Percentiles rank a stretch among this genome's conserved stretches.
Conservation (phyloP, 2,888 invertebrate genomes). For the Cheilosia scutellata region DNA sequence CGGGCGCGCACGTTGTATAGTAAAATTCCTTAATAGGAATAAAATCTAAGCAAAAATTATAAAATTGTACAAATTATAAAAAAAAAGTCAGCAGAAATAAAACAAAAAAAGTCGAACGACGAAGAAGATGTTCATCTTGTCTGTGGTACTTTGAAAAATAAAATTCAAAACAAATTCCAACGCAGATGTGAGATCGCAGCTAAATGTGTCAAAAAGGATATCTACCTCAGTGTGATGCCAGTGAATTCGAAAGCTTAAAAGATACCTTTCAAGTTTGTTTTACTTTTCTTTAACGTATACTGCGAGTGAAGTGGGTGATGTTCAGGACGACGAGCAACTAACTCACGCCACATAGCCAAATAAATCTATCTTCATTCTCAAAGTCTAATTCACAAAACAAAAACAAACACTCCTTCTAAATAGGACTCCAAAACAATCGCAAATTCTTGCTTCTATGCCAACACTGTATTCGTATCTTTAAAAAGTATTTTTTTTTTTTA, state of each 20-base stretch:
- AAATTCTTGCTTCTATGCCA: conserved; percentile 39
- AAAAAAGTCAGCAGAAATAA: conserved; percentile 10
- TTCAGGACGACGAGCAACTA: conserved; percentile 63
- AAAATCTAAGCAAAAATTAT: conserved; percentile 1
- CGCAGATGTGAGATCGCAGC: conserved; percentile 37
- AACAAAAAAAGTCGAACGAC: no score
- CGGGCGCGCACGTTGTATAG: conserved; percentile 70
- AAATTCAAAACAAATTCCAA: conserved; percentile 16
- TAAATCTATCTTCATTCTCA: background rate
- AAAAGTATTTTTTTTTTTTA: conserved; percentile 4
- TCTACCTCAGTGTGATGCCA: conserved; percentile 14
- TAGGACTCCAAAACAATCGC: conserved; percentile 24
- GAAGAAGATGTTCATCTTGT: background rate
- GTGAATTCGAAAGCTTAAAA: conserved; percentile 14
- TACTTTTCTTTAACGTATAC: conserved; percentile 1
- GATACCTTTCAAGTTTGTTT: conserved; percentile 12
- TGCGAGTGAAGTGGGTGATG: conserved; percentile 61
- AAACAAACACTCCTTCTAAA: conserved; percentile 9
- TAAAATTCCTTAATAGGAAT: background rate
- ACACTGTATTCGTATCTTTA: background rate
- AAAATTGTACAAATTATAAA: conserved; percentile 17
- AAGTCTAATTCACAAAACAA: conserved; percentile 8
- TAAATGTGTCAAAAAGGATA: conserved; percentile 51
- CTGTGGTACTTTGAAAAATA: conserved; percentile 8
- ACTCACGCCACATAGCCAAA: conserved; percentile 49